A percentile compares a stretch with the other conserved stretches of the same genome.
Conservation (phyloP, 2,113 vertebrate genomes). For the Parotia lawesii region DNA sequence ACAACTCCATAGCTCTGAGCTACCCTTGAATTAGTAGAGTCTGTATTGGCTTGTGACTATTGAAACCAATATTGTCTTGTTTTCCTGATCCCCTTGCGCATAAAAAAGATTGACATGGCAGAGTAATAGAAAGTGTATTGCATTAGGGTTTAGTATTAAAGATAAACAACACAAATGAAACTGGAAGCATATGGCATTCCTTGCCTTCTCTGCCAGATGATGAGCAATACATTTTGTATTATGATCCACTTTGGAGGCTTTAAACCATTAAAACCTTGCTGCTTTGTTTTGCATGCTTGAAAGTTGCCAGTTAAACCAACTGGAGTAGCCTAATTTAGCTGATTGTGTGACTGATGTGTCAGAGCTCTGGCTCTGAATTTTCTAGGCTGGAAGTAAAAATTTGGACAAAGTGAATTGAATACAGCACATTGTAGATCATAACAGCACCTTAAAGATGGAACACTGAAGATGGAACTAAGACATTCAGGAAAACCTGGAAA, state of each 20-base stretch:
- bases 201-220: slow-evolving; percentile 48
- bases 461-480: neutral
- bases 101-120: slow-evolving; percentile 50
- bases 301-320: slow-evolving; percentile 57
- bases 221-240: slow-evolving; percentile 55
- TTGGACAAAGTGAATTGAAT: neutral
- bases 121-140: slow-evolving; percentile 37
- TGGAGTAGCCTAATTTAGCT: slow-evolving; percentile 50
- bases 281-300: slow-evolving; percentile 35
- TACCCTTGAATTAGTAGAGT: neutral
- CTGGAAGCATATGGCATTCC: slow-evolving; percentile 58
- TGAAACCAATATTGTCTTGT: slow-evolving; percentile 21
- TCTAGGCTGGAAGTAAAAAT: neutral
- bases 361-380: slow-evolving; percentile 15
- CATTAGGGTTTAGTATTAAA: slow-evolving; percentile 49
- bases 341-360: slow-evolving; percentile 34
- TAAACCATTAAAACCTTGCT: slow-evolving; percentile 59
- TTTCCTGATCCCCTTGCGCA: slow-evolving; percentile 8
- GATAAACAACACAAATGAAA: slow-evolving; percentile 52
- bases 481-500: neutral
- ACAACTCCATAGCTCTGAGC: neutral
- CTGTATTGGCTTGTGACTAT: neutral
- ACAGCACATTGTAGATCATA: neutral
- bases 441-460: neutral
- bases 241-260: slow-evolving; percentile 67